Conservation (phyloP, 1,140 invertebrate species). For the Ceratina australensis region DNA sequence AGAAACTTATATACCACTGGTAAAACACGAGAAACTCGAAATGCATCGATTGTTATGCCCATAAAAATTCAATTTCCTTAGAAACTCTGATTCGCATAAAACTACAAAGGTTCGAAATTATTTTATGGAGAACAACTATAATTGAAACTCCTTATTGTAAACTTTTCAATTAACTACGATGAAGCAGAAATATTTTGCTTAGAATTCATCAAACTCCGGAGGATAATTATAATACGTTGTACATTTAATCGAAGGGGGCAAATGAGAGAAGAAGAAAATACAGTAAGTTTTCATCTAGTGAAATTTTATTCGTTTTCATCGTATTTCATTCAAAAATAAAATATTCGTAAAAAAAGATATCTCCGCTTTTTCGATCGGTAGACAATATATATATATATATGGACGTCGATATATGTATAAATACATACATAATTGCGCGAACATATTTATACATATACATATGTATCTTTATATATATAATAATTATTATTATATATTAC, state of each 20-base stretch:
- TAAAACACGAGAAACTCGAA: not conserved
- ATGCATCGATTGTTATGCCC: not conserved
- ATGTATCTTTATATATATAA: slow-evolving; percentile 54
- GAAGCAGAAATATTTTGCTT: too few relatives aligned
- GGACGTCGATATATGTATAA: slow-evolving; percentile 60
- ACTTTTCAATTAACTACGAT: too few relatives aligned
- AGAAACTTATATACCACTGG: too few relatives aligned
- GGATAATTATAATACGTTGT: too few relatives aligned
- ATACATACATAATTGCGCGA: slow-evolving; percentile 28
- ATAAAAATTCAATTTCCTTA: not conserved
- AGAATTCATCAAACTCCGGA: too few relatives aligned
- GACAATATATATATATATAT: slow-evolving; percentile 68
- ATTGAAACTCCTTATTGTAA: too few relatives aligned
- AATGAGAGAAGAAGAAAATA: slow-evolving; percentile 34
- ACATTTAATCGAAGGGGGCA: too few relatives aligned
- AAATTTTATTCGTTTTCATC: slow-evolving; percentile 75
- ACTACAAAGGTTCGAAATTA: too few relatives aligned
- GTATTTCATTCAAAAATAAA: slow-evolving; percentile 80
- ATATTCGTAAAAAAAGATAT: slow-evolving; percentile 79
- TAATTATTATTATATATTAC: slow-evolving; percentile 64
- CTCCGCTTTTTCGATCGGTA: slow-evolving; percentile 67
- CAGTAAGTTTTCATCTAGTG: slow-evolving; percentile 70
- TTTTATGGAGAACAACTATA: too few relatives aligned
- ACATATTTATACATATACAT: slow-evolving; percentile 63
- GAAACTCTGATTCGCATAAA: too few relatives aligned